A percentile compares a stretch with the other conserved stretches of the same genome.
phyloP scores from a whole-genome alignment of 2,888 invertebrate species.

The Pelosia muscerda region DNA sequence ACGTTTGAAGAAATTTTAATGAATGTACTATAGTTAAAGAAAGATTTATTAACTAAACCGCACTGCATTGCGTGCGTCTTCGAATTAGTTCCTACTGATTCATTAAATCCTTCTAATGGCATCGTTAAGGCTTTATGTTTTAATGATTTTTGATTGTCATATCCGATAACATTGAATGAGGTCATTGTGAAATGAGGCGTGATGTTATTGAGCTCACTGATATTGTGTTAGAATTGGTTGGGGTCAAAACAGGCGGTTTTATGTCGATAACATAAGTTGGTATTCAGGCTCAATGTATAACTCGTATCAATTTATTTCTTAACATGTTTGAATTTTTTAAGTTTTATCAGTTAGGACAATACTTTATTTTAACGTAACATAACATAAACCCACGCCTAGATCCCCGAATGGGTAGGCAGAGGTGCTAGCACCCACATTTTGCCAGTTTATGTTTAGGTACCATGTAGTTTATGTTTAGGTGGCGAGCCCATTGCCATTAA shows the following conservation, averaged over 20 bases:
- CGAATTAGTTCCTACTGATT: slow-evolving; percentile 58
- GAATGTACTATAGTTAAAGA: slow-evolving; percentile 72
- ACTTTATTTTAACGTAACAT: background rate
- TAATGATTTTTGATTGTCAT: slow-evolving; percentile 55
- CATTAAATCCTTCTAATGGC: slow-evolving; percentile 65
- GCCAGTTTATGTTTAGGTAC: no score
- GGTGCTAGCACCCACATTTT: no score
- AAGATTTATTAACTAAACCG: slow-evolving; percentile 66
- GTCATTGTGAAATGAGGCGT: slow-evolving; percentile 45
- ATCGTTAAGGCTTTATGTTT: slow-evolving; percentile 65
- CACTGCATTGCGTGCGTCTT: slow-evolving; percentile 54
- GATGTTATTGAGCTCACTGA: slow-evolving; percentile 32
- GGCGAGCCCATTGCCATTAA: no score
- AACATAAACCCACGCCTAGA: no score
- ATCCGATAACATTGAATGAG: slow-evolving; percentile 43
- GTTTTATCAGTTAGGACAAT: background rate
- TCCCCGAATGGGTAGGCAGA: no score
- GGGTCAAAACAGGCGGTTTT: slow-evolving; percentile 29
- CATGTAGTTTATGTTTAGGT: no score
- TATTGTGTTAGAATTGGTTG: slow-evolving; percentile 21
- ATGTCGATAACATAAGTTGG: slow-evolving; percentile 32
- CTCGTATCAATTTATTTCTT: background rate
- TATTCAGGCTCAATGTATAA: slow-evolving; percentile 27
- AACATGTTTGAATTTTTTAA: background rate
- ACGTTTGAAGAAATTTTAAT: slow-evolving; percentile 83